Base-by-base conservation (phyloP, 2,888 invertebrate species). In the Zele albiditarsus region DNA sequence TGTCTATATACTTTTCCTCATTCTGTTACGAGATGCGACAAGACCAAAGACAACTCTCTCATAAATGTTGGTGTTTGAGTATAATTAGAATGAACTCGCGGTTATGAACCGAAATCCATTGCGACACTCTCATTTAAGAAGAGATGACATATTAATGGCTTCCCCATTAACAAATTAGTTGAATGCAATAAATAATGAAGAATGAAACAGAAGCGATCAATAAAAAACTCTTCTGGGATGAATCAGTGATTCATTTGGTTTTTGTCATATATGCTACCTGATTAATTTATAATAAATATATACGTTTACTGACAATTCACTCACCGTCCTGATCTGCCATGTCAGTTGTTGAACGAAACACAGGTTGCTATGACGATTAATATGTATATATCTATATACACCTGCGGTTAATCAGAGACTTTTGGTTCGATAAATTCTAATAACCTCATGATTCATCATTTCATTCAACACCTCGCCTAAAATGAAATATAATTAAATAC, bases 241-340 rank as follows among this genome's bases (percentile, higher is more conserved):
- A 2, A 2, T 38, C 38, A 38, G 12, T 38, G 38, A 12, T 4
- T 38, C 12, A 38, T 12, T 38, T 38, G 2, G 0, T 38, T 38
- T 12, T 38, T 38, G 12, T 38, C 38, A 60, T 23, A 28, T 12
- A 62, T 63, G 4, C 12, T 23, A 31, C 5, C 6, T 20, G 20
- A 49, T 28, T 27, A 46, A 10, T 49, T 62, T 63, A n/a, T 42
- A 38, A 27, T 23, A 16, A 33, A 71, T 62, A 46, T 62, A 49
- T 25, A 63, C 63, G n/a, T 20, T 53, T 63, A 80, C 77, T 83
- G 81, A 83, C 83, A 79, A 82, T 71, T 23, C 33, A 85, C 87
- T 87, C 84, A 88, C 88, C 88, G 83, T 86, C 85, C 67, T 76
- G 80, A 81, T 85, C 86, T 78, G 87, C 88, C 88, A 88, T 88